Evolutionary conservation across 1,140 invertebrate genomes (phyloP).

Genomic region (Batillaria attramentaria): DNA sequence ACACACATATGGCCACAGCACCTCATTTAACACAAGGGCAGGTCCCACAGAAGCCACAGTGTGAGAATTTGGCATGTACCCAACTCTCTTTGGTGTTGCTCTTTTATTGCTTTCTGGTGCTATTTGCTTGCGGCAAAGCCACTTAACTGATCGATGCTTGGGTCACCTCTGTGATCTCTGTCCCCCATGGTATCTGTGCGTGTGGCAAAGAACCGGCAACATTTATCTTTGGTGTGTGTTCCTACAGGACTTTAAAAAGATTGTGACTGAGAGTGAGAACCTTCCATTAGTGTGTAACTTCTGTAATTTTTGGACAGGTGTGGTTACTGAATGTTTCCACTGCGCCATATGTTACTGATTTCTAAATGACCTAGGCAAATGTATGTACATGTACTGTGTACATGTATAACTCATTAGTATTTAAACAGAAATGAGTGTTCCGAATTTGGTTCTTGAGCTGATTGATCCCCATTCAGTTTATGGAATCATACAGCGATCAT

Average conservation of each 20-base stretch:
- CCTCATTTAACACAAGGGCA: not conserved
- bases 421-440: too few relatives aligned
- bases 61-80: constrained; percentile 4
- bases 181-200: not conserved
- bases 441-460: not conserved
- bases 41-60: not conserved
- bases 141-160: not conserved
- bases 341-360: too few relatives aligned
- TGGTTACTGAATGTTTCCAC: too few relatives aligned
- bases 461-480: not conserved
- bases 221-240: not conserved
- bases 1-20: not conserved
- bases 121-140: too few relatives aligned
- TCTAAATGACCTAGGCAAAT: too few relatives aligned
- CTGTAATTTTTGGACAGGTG: too few relatives aligned
- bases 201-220: not conserved
- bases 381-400: too few relatives aligned
- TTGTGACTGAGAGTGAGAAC: not conserved
- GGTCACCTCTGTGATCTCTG: not conserved
- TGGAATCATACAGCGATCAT: not conserved
- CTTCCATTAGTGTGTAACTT: too few relatives aligned
- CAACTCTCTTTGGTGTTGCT: not conserved
- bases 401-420: too few relatives aligned
- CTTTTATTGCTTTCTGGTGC: too few relatives aligned
- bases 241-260: not conserved